A percentile compares a stretch with the other conserved stretches of the same genome.
These are phyloP conservation scores for Chymomyza fuscimana DNA, from an alignment of 2,888 invertebrate species.

Conservation along the genomic window DNA sequence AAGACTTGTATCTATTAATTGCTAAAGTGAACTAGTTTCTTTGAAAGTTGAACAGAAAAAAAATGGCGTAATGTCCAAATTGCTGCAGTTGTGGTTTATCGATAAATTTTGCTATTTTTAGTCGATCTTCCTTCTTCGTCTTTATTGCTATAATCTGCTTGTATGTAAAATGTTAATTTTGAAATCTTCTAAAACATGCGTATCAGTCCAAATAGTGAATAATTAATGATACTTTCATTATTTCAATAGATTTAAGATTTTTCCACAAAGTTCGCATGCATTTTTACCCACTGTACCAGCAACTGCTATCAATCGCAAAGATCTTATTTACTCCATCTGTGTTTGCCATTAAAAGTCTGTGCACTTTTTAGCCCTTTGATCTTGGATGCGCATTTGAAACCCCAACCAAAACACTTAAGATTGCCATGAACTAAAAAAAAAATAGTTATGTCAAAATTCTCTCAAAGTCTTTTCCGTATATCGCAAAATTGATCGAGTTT, in stretches of 20 bases:
- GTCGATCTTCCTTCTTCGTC: not conserved
- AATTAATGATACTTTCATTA: too few species aligned
- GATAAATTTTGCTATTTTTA: not conserved
- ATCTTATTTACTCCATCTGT: conserved; percentile 25
- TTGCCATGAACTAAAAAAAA: not conserved
- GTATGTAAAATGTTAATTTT: too few species aligned
- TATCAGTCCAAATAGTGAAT: too few species aligned
- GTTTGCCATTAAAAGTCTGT: conserved; percentile 33
- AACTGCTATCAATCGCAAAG: not conserved
- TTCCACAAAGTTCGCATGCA: not conserved
- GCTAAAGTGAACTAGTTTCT: not conserved
- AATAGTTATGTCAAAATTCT: too few species aligned
- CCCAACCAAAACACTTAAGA: not conserved
- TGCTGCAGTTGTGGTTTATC: not conserved
- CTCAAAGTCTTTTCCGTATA: too few species aligned
- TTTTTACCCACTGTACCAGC: conserved; percentile 35
- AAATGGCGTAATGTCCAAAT: too few species aligned
- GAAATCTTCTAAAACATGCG: too few species aligned
- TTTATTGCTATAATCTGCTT: not conserved
- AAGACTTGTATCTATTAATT: not conserved
- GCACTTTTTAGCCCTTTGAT: conserved; percentile 56
- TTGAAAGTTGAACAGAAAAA: too few species aligned
- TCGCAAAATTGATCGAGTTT: not conserved
- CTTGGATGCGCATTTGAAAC: conserved; percentile 22
- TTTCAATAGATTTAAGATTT: not conserved